Evolutionary conservation across 2,113 vertebrate genomes (phyloP).

Genomic region (Gasterosteus aculeatus): DNA sequence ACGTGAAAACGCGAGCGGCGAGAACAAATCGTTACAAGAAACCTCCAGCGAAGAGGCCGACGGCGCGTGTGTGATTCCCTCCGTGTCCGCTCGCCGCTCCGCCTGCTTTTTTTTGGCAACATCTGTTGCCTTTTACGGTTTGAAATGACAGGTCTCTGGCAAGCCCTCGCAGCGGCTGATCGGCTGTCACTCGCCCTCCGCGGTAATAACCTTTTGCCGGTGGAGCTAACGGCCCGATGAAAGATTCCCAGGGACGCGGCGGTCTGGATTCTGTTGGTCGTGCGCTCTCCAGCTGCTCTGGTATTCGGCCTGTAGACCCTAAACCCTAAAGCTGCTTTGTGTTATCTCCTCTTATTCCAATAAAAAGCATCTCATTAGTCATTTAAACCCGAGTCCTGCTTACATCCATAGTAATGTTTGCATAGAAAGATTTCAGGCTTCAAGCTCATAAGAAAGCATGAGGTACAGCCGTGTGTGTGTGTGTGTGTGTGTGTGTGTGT

Average conservation of each 20-base stretch:
- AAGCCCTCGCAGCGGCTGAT: no score
- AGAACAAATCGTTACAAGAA: conserved; percentile 10
- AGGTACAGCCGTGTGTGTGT: conserved; percentile 35
- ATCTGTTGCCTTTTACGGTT: no score
- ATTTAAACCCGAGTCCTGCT: conserved; percentile 36
- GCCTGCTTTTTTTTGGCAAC: no score
- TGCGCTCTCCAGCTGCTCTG: no score
- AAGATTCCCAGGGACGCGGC: conserved; percentile 59
- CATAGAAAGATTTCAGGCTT: conserved; percentile 28
- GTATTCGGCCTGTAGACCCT: conserved; percentile 6
- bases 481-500: conserved; percentile 24
- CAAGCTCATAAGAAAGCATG: conserved; percentile 64
- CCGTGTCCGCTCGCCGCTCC: conserved; percentile 22
- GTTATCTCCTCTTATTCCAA: conserved; percentile 12
- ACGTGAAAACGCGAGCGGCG: not conserved
- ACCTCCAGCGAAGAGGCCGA: not conserved
- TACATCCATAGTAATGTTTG: conserved; percentile 39
- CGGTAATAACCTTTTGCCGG: conserved; percentile 51
- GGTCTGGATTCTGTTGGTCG: conserved; percentile 52
- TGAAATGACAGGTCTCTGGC: no score
- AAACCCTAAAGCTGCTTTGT: not conserved
- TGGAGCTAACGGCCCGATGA: conserved; percentile 42
- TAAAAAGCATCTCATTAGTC: conserved; percentile 46
- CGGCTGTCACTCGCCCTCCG: not conserved
- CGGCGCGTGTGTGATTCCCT: conserved; percentile 23